A percentile compares a stretch with the other conserved stretches of the same genome.
Evolutionary conservation across 2,888 invertebrate species (phyloP).

Genomic region (Arenicola marina): DNA sequence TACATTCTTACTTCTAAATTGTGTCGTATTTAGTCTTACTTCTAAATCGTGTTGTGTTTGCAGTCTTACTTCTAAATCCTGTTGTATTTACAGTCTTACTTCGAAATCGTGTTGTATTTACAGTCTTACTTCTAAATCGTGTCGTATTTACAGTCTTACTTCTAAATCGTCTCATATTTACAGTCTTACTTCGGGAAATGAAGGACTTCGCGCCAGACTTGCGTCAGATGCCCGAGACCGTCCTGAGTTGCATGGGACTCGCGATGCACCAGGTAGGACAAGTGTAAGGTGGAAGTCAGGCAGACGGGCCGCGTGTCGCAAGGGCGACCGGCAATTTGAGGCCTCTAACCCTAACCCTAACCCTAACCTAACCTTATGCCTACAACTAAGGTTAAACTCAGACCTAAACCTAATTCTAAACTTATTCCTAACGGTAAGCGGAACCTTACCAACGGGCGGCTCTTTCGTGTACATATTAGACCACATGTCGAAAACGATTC

Average conservation of each 20-base stretch:
- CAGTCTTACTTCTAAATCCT: neutral
- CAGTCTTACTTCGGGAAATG: constrained; percentile 65
- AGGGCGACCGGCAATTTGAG: too few relatives aligned
- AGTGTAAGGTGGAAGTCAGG: neutral
- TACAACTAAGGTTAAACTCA: too few relatives aligned
- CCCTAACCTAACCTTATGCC: too few relatives aligned
- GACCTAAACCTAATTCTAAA: too few relatives aligned
- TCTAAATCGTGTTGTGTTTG: neutral
- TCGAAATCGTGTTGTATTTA: constrained; percentile 22
- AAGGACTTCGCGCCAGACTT: constrained; percentile 71
- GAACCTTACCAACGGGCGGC: too few relatives aligned
- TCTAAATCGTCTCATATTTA: neutral
- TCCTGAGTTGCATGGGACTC: constrained; percentile 74
- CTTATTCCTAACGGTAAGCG: too few relatives aligned
- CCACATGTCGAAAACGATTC: too few relatives aligned
- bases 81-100: constrained; percentile 34
- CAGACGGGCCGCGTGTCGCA: too few relatives aligned
- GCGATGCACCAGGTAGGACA: constrained; percentile 76
- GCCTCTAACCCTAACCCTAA: too few relatives aligned
- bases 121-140: neutral
- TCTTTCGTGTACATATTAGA: too few relatives aligned
- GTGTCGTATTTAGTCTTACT: neutral
- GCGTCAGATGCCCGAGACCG: constrained; percentile 70
- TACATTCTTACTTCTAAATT: neutral
- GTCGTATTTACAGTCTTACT: neutral